Conservation (phyloP, 1,140 invertebrate species). For the Matsumurasca onukii region DNA sequence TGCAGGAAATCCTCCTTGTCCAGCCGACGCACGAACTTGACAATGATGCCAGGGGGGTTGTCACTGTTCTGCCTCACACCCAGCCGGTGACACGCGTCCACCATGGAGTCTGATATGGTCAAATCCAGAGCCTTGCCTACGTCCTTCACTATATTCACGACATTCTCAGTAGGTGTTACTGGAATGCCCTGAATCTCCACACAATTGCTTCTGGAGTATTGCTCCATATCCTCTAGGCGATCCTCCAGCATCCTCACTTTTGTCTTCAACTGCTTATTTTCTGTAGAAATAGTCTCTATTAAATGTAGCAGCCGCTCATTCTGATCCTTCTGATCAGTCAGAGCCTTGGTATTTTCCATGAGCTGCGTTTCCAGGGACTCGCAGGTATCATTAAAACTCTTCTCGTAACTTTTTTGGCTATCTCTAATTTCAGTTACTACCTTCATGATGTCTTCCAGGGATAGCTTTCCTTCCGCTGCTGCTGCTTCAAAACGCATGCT, state of each 20-base stretch:
- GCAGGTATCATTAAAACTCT: not conserved
- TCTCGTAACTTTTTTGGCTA: not conserved
- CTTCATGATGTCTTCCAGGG: no score
- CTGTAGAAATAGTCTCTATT: not conserved
- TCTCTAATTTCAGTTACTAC: no score
- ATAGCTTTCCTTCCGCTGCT: not conserved
- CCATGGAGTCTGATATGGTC: no score
- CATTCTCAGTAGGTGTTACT: not conserved
- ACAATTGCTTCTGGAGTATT: constrained; percentile 1
- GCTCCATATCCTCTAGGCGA: not conserved
- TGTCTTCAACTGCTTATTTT: not conserved
- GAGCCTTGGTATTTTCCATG: not conserved
- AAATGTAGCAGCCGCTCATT: not conserved
- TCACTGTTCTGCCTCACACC: not conserved
- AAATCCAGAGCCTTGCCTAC: no score
- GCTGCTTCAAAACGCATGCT: not conserved
- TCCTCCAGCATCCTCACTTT: not conserved
- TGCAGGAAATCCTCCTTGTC: constrained; percentile 1
- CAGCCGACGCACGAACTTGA: not conserved
- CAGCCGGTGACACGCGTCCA: no score
- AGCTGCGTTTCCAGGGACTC: not conserved
- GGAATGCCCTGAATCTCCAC: constrained; percentile 1
- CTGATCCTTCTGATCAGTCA: not conserved
- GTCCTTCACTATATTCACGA: not conserved
- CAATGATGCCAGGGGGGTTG: not conserved